Base-by-base conservation (phyloP, 2,113 vertebrate genomes). In the Sakesphorus luctuosus region DNA sequence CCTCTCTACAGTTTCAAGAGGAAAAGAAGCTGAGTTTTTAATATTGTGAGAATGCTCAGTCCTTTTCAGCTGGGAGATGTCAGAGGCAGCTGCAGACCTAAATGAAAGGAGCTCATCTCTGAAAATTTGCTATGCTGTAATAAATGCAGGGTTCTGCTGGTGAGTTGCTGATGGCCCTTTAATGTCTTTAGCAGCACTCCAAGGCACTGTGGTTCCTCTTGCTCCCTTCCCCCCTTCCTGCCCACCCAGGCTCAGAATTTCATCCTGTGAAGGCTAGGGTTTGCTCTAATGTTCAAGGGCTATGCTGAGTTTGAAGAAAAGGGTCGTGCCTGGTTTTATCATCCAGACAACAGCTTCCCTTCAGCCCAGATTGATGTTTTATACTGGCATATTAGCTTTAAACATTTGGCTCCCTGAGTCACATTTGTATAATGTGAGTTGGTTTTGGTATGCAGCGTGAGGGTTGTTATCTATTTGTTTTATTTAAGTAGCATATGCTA, bases 21-120 rank as follows among this genome's bases (percentile, higher is more conserved):
- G 50, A 93, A 83, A 86, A 82, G 89, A 87, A 90, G 73, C 79
- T 88, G 77, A 68, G 80, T 77, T 96, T 97, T 96, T 97, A 95
- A 96, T 96, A 96, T 96, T 95, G 90, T 8, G 56, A 93, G 82
- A 82, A 40, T 49, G 87, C 61, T 94, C 72, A 92, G 80, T 63
- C 77, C 79, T 93, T 94, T 97, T 96, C 95, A 96, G 62, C 89
- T 96, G 91, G 95, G 95, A 96, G 87, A 90, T 93, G 96, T 94
- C 94, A 95, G 84, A 93, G 91, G 94, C 93, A 95, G 85, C 96
- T 97, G 94, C 92, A 95, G 90, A 86, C 68, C 55, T 93, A 95
- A 95, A 94, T 94, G 89, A 97, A 97, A 94, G 93, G 79, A 94
- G 73, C 89, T 96, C 96, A 80, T 90, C 89, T 96, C 93, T 92